phyloP scores from a whole-genome alignment of 1,140 invertebrate species.

The Pogonomyrmex barbatus region DNA sequence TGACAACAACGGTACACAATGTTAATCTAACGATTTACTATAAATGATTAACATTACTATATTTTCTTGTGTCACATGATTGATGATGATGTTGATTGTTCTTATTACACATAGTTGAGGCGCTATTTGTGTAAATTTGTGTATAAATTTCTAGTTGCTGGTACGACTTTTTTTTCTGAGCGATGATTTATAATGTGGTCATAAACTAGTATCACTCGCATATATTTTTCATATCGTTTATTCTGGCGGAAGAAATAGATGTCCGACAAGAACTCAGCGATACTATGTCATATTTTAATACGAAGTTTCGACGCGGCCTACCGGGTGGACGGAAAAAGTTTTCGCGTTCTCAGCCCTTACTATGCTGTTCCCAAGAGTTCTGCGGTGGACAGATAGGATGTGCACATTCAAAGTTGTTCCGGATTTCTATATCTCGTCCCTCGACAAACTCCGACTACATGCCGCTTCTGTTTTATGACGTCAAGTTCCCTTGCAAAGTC shows the following conservation, averaged over 20 bases:
- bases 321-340: conserved; percentile 44
- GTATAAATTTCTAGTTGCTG: no score
- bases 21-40: no score
- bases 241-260: conserved; percentile 43
- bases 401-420: conserved; percentile 18
- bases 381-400: neutral
- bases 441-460: neutral
- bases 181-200: neutral
- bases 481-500: neutral
- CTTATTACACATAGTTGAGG: no score
- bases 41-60: no score
- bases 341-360: neutral
- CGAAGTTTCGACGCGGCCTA: conserved; percentile 42
- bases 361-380: neutral
- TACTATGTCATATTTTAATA: conserved; percentile 37
- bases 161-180: no score
- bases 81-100: no score
- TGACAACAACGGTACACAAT: no score
- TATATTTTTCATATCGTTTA: conserved; percentile 5
- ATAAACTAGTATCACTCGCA: conserved; percentile 18
- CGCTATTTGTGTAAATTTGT: no score
- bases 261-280: conserved; percentile 40
- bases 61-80: no score
- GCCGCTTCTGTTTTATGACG: neutral
- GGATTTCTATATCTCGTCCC: conserved; percentile 38